Evolutionary conservation across 1,140 invertebrate genomes (phyloP), one percentile per base, ranked within the genome.

Genomic region (Bombus soroeensis): DNA sequence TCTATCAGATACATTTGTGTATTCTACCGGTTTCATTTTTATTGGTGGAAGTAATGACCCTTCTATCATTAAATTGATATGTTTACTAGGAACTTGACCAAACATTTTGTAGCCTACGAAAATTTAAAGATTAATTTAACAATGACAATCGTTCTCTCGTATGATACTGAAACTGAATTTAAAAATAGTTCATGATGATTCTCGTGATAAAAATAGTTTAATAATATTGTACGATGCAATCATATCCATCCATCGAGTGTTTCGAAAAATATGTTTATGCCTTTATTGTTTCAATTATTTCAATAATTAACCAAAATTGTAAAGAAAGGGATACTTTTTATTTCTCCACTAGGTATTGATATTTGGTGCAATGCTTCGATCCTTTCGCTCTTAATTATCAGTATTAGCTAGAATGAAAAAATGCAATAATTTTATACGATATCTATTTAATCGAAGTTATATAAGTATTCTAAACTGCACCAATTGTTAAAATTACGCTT

Each of bases 301-400:
- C 3, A 18, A 41, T 66, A 18, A 28, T 77, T 25, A 18, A 57
- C 0, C 28, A 53, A 2, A 41, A 78, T 41, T 25, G 47, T 22
- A 18, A 76, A 47, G 9, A 47, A 37, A 87, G 81, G 57, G 81
- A 89, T 89, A 90, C 89, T 76, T 18, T n/a, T 79, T 39, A 32
- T 88, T 88, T 92, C 47, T 57, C 91, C 87, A 53, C 74, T 88
- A 28, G 96, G 95, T 72, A 97, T 94, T 37, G 96, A 96, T 12
- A 97, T 95, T 88, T 97, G 97, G 90, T 96, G 96, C 71, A 95
- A 93, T 13, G 95, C 92, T 70, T 96, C 94, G n/a, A 96, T 94
- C 89, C 96, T 97, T 87, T 97, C 97, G 81, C 96, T 96, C 88
- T 97, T 97, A 66, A 95, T 95, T 94, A 97, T 96, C 75, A 97